These are phyloP conservation scores for Pantherophis guttatus DNA, from an alignment of 2,113 vertebrate species.

Conservation along the genomic window DNA sequence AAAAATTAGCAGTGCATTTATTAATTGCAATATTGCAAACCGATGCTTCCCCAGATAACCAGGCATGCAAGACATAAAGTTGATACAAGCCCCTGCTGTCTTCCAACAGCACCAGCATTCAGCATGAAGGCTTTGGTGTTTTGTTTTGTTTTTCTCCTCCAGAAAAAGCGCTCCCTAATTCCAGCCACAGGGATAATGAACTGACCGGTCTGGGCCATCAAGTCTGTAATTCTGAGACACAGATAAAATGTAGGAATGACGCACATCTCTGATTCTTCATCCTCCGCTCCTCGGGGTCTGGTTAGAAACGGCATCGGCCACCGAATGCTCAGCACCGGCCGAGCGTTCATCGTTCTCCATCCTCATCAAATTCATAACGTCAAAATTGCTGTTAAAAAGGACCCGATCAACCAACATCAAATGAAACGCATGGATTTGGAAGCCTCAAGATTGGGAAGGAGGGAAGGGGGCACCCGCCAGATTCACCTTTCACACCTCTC, in stretches of 20 bases:
- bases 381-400: not conserved
- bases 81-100: not conserved
- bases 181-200: not conserved
- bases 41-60: not conserved
- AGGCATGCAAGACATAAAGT: not conserved
- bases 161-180: rapidly evolving
- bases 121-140: not conserved
- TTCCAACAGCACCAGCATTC: not conserved
- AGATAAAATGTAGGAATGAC: not conserved
- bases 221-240: not conserved
- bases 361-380: slow-evolving; percentile 4
- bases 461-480: not conserved
- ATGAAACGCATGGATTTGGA: not conserved
- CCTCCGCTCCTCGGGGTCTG: not conserved
- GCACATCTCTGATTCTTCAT: not conserved
- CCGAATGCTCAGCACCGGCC: not conserved
- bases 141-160: not conserved
- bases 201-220: not conserved
- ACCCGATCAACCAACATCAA: not conserved
- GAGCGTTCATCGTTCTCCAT: not conserved
- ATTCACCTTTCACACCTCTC: not conserved
- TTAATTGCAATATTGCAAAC: not conserved
- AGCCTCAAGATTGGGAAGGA: not conserved
- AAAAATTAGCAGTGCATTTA: not conserved
- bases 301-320: slow-evolving; percentile 25